phyloP scores from a whole-genome alignment of 2,888 invertebrate species.

The Macroteleia sp. region DNA sequence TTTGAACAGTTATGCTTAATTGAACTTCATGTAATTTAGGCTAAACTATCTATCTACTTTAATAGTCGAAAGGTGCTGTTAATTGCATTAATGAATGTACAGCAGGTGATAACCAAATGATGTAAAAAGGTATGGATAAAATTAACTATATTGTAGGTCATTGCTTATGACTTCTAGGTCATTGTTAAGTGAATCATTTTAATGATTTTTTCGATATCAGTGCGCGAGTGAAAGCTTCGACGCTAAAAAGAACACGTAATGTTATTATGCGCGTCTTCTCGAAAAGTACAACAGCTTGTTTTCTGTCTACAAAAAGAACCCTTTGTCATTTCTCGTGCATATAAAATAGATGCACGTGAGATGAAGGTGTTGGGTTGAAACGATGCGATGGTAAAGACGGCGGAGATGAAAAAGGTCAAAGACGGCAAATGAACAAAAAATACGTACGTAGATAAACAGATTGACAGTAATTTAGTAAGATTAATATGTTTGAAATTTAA shows the following conservation, averaged over 20 bases:
- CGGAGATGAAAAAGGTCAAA: slow-evolving; percentile 26
- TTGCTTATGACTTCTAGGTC: neutral
- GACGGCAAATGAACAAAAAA: slow-evolving; percentile 1
- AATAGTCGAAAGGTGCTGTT: too few species aligned
- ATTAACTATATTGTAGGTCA: neutral
- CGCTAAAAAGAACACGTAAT: neutral
- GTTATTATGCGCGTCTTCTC: neutral
- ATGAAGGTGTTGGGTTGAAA: slow-evolving; percentile 3
- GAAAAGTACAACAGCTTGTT: slow-evolving; percentile 11
- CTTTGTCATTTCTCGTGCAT: slow-evolving; percentile 11
- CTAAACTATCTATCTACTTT: too few species aligned
- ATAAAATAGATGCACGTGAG: slow-evolving; percentile 5
- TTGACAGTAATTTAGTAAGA: too few species aligned
- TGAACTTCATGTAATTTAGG: too few species aligned
- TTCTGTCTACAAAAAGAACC: slow-evolving; percentile 2
- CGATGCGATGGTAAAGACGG: neutral
- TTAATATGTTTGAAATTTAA: too few species aligned
- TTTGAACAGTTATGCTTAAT: too few species aligned
- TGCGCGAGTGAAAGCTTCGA: neutral
- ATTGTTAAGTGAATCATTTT: neutral
- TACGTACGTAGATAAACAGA: too few species aligned
- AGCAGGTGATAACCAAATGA: neutral
- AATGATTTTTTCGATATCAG: slow-evolving; percentile 4
- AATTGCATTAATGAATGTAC: neutral
- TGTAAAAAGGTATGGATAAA: neutral